Conservation (phyloP, 2,113 vertebrate species). For the Catagonus wagneri region DNA sequence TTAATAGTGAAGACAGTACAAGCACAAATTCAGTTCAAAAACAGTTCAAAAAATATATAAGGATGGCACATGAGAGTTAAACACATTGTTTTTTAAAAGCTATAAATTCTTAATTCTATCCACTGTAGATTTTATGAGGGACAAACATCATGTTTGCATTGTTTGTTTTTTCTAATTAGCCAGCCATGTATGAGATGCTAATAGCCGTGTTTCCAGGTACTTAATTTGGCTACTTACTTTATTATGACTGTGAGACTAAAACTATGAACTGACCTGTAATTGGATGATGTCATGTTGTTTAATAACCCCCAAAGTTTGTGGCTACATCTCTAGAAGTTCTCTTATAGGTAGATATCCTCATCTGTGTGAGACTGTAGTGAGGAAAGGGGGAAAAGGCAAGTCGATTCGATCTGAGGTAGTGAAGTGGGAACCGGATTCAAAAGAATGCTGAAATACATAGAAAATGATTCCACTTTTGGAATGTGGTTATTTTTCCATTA, state of each 20-base stretch:
- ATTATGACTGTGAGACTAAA: constrained; percentile 48
- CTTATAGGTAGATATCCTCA: not conserved
- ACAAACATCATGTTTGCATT: constrained; percentile 27
- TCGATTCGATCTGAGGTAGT: constrained; percentile 75
- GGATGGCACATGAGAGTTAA: constrained; percentile 48
- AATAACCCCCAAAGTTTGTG: not conserved
- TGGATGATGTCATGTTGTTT: not conserved
- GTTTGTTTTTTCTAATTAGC: not conserved
- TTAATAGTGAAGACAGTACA: constrained; percentile 47
- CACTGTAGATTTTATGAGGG: constrained; percentile 2
- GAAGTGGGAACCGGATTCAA: constrained; percentile 47
- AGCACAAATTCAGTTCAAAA: constrained; percentile 70
- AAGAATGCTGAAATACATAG: not conserved
- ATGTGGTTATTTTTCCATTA: constrained; percentile 9
- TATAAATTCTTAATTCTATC: constrained; percentile 36
- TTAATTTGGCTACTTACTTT: constrained; percentile 26
- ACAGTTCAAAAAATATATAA: not conserved
- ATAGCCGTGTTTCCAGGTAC: not conserved
- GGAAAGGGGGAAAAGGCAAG: not conserved
- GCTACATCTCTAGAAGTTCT: not conserved
- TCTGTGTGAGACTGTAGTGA: not conserved
- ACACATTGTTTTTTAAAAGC: constrained; percentile 13
- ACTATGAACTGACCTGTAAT: not conserved
- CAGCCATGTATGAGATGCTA: constrained; percentile 8
- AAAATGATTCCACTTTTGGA: constrained; percentile 26